Evolutionary conservation across 2,113 vertebrate genomes (phyloP), one percentile per base, ranked within the genome.

Genomic region (Spea multiplicata): DNA sequence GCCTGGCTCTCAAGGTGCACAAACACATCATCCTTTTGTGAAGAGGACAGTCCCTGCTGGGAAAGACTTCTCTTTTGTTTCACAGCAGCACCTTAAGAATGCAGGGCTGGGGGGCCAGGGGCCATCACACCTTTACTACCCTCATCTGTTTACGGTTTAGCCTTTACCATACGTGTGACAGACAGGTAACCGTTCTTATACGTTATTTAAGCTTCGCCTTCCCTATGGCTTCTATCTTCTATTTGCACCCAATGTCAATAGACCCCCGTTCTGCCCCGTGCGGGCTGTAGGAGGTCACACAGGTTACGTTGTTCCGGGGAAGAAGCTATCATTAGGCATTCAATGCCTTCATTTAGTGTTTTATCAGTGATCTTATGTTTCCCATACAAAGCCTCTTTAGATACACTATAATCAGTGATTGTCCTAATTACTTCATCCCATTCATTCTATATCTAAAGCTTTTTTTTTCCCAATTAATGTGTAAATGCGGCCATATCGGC

Each of bases 291-390:
- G 85, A 85, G 88, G 89, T 90, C 88, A 88, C 61, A 46, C 87
- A 86, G 87, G 89, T 86, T 86, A 79, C 49, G 82, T 12, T 70
- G 84, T 84, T 84, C 76, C 76, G 85, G 88, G 84, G 59, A 53
- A 86, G 78, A 88, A 86, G 86, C 86, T 88, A 87, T 89, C 89
- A 87, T 87, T 89, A 87, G 78, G 86, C 81, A 67, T 81, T 87
- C 86, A 84, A 85, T 88, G 86, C 83, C 86, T 87, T 47, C 86
- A 87, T 84, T 92, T 91, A 88, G 77, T 53, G 83, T 87, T 81
- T 84, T 85, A 89, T 85, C 87, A 85, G 83, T 82, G 87, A 87
- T 86, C 81, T 80, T 83, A 84, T 88, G 86, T 89, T 91, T 84
- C 74, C 84, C 89, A 84, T 76, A 83, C 87, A 83, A 83, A 86